These are phyloP conservation scores for Lates calcarifer DNA, from an alignment of 2,113 vertebrate species.

Conservation along the genomic window DNA sequence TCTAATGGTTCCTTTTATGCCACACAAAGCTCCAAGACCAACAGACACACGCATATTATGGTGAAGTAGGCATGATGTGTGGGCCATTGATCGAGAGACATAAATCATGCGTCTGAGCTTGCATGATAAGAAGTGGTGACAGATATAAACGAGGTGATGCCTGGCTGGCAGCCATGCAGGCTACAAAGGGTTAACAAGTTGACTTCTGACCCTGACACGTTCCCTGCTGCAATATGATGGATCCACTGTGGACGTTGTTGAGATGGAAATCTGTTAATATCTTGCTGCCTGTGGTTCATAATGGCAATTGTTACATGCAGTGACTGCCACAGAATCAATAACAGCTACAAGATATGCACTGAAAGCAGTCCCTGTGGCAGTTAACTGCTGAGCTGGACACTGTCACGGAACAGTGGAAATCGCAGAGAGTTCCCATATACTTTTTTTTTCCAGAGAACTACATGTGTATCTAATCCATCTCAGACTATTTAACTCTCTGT, in stretches of 20 bases:
- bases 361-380: conserved; percentile 35
- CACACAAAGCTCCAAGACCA: not conserved
- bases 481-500: not conserved
- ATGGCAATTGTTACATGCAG: conserved; percentile 41
- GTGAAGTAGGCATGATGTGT: conserved; percentile 20
- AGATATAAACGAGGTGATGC: conserved; percentile 41
- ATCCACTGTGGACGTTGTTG: conserved; percentile 32
- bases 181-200: conserved; percentile 67
- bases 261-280: conserved; percentile 56
- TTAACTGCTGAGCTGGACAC: conserved; percentile 20
- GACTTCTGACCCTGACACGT: conserved; percentile 65
- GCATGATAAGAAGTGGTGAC: conserved; percentile 58
- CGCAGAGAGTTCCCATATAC: not conserved
- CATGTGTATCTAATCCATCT: not conserved
- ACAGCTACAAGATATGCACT: conserved; percentile 35
- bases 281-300: conserved; percentile 32
- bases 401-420: conserved; percentile 1
- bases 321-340: conserved; percentile 61
- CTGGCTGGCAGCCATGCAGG: conserved; percentile 8
- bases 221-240: conserved; percentile 50
- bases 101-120: conserved; percentile 56
- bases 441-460: not conserved
- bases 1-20: not conserved
- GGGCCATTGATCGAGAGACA: conserved; percentile 23
- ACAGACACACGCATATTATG: not conserved